Percentiles rank a stretch among this genome's conserved stretches.
These are phyloP conservation scores for Podiceps cristatus DNA, from an alignment of 2,113 vertebrate genomes.

Conservation along the genomic window DNA sequence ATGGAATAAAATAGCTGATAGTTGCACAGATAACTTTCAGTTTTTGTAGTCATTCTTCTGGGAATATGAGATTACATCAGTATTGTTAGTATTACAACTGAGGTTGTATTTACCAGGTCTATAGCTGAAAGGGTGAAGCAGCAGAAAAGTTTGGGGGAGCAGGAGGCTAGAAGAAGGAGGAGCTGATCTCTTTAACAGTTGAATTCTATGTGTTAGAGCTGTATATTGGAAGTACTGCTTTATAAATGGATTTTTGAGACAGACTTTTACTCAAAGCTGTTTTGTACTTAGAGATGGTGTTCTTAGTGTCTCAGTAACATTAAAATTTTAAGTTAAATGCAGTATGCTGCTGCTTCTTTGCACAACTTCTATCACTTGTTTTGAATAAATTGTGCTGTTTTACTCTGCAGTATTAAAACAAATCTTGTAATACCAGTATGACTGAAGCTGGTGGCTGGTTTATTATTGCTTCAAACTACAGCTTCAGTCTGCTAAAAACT, in stretches of 20 bases:
- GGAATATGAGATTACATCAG: neutral
- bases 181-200: neutral
- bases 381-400: neutral
- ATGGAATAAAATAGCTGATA: neutral
- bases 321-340: neutral
- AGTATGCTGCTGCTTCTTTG: neutral
- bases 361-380: neutral
- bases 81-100: neutral
- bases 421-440: neutral
- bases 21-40: neutral
- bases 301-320: neutral
- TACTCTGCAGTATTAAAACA: neutral
- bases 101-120: neutral
- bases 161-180: neutral
- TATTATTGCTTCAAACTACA: neutral
- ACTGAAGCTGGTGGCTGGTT: neutral
- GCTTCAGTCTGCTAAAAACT: neutral
- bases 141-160: accelerated
- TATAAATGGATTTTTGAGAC: neutral
- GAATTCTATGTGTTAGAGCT: neutral
- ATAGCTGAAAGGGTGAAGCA: neutral
- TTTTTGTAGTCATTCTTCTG: neutral
- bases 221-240: neutral
- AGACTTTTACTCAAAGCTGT: neutral
- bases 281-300: neutral